Evolutionary conservation across 35 echinoderm and acorn worm species (phyloP), one percentile per base, ranked within the genome.

Genomic region (Holothuria glaberrima): DNA sequence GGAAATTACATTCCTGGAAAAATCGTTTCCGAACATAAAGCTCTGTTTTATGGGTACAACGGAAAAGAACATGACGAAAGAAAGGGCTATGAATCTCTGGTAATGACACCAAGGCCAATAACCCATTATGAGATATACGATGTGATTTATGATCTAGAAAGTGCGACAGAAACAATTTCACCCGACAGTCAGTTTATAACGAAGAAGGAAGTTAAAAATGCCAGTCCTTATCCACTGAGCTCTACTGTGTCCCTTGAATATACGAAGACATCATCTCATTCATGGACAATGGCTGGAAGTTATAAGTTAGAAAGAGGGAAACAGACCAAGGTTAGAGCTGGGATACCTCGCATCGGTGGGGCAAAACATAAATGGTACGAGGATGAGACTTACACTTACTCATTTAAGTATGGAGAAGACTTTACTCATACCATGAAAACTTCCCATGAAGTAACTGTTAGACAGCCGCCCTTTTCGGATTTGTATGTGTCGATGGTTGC

Each of bases 1-100:
- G 35, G 36, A 12, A 2, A 48, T 25, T 48, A 78, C 19, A 78
- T 78, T 26, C 74, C 74, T 5, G 74, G 74, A 7, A 78, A 78
- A 35, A 48, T 78, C 38, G 74, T 78, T 22, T 22, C 35, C 2
- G 29, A 78, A 26, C 74, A 78, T 27, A 78, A 52, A 24, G 44
- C 74, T 50, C 50, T 78, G 20, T 78, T 78, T 50, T 78, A 78
- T 50, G 74, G 38, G 22, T 78, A 78, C 74, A 50, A 78, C n/a
- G 74, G 74, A 19, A 78, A 50, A n/a, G 74, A 78, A 48, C 9
- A 26, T 48, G 36, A 78, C 38, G 74, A 5, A 24, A 45, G 41
- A 48, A 78, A 78, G 27, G 27, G 27, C 19, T 78, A 78, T 78
- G 36, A 78, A 48, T 41, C 27, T 27, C 38, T 78, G 12, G 74